Evolutionary conservation across 2,888 invertebrate genomes (phyloP), one percentile per base, ranked within the genome.

Genomic region (Nemapogon koenigi): DNA sequence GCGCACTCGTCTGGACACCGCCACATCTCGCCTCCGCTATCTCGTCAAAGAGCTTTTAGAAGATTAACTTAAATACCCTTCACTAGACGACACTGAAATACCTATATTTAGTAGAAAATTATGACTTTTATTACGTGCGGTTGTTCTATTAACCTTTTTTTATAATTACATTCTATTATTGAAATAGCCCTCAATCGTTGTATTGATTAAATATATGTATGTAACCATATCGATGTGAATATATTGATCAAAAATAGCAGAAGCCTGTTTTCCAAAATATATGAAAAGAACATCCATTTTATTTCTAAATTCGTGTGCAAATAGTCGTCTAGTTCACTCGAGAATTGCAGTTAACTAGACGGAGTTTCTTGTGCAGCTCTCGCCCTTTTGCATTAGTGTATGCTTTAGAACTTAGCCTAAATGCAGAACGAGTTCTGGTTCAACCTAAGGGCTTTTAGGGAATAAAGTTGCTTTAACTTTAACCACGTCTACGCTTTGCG

Each of bases 21-120:
- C 19, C 16, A 48, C 44, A 40, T 18, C 14, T 15, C 41, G 42
- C 42, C 38, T 40, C 38, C 42, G 35, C 39, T 47, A 53, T 54
- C 55, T 53, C 54, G 58, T 62, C 59, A 67, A 71, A 72, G 66
- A 60, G 66, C 67, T 71, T 72, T 72, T 62, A 70, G 61, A 53
- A 50, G n/a, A n/a, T n/a, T n/a, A n/a, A n/a, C n/a, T n/a, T n/a
- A n/a, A n/a, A n/a, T n/a, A n/a, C n/a, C n/a, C n/a, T n/a, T n/a
- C n/a, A n/a, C n/a, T n/a, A n/a, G n/a, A n/a, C n/a, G n/a, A n/a
- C n/a, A n/a, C n/a, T n/a, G n/a, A n/a, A n/a, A n/a, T n/a, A n/a
- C n/a, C n/a, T n/a, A n/a, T n/a, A n/a, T n/a, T n/a, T n/a, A n/a
- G n/a, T n/a, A n/a, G n/a, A n/a, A n/a, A n/a, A n/a, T n/a, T n/a